A percentile compares a stretch with the other conserved stretches of the same genome.
These are phyloP conservation scores for Galeruca laticollis DNA, from an alignment of 2,888 invertebrate genomes.

Conservation along the genomic window DNA sequence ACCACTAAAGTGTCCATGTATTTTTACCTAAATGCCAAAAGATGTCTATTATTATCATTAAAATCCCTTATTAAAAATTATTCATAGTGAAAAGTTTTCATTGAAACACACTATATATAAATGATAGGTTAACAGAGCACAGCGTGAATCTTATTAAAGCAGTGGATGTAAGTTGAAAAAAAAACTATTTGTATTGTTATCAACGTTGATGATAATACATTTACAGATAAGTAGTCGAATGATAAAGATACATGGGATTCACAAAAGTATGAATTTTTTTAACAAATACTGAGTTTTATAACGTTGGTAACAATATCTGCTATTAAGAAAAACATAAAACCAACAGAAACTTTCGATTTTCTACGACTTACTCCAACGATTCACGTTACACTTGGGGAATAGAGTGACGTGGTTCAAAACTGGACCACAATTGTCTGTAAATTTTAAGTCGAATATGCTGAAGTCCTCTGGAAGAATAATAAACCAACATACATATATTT, in stretches of 20 bases:
- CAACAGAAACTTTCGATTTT: background rate
- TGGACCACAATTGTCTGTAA: conserved; percentile 60
- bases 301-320: background rate
- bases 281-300: background rate
- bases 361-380: conserved; percentile 64
- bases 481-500: no score
- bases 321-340: background rate
- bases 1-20: no score
- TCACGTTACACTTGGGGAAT: conserved; percentile 63
- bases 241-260: no score
- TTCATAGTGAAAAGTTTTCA: no score
- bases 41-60: no score
- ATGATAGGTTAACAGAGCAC: background rate
- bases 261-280: no score
- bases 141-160: conserved; percentile 4
- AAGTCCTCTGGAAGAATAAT: conserved; percentile 54
- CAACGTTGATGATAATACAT: background rate
- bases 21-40: no score
- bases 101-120: background rate
- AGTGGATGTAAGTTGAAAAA: background rate
- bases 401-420: conserved; percentile 63
- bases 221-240: no score
- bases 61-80: no score
- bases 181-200: background rate
- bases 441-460: conserved; percentile 65